Conservation (phyloP, 2,797 vertebrate species). For the Sorex maritimensis region DNA sequence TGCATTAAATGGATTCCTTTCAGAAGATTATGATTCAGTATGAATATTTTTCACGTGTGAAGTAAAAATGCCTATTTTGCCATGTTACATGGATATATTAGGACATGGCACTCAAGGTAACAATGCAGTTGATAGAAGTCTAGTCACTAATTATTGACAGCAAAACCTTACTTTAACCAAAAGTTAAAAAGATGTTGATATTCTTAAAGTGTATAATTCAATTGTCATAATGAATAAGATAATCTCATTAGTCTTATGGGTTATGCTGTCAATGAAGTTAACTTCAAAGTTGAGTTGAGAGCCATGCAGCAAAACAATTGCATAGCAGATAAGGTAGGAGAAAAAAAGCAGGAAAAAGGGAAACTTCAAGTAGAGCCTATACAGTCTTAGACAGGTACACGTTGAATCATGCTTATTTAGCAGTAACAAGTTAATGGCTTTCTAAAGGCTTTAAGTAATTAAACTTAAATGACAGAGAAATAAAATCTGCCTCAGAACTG, state of each 20-base stretch:
- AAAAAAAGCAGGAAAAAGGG: neutral
- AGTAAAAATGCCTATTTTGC: neutral
- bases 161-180: neutral
- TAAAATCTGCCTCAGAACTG: too few relatives aligned
- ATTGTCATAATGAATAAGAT: neutral
- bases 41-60: neutral
- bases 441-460: neutral
- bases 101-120: neutral
- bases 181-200: slow-evolving; percentile 17
- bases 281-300: neutral
- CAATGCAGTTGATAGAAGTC: neutral
- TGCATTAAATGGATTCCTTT: neutral
- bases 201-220: neutral
- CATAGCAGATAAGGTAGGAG: neutral
- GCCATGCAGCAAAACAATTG: neutral
- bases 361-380: neutral
- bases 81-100: neutral
- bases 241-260: neutral
- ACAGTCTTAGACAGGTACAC: neutral
- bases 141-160: neutral
- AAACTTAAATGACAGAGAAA: neutral
- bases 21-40: neutral
- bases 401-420: neutral
- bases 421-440: neutral
- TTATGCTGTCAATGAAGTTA: neutral